A percentile compares a stretch with the other conserved stretches of the same genome.
Conservation (phyloP, 2,888 invertebrate genomes). For the Gymnocheta viridis region DNA sequence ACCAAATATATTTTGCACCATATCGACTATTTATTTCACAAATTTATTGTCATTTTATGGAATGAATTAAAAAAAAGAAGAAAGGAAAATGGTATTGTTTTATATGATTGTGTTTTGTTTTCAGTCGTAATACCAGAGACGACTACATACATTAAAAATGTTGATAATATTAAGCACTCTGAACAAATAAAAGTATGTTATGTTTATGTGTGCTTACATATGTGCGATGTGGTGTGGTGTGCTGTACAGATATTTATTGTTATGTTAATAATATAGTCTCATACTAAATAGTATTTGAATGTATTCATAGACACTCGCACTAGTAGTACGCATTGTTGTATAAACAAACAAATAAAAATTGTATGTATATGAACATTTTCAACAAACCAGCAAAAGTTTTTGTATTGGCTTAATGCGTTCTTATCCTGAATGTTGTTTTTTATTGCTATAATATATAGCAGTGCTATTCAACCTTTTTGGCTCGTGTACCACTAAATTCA, state of each 20-base stretch:
- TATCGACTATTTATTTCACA: conserved; percentile 60
- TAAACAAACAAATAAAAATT: conserved; percentile 32
- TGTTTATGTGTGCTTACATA: background rate
- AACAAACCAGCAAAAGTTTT: conserved; percentile 25
- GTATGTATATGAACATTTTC: background rate
- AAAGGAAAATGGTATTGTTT: background rate
- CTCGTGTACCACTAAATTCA: too few species aligned
- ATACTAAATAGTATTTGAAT: conserved; percentile 47
- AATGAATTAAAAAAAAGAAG: conserved; percentile 14
- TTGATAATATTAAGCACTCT: conserved; percentile 51
- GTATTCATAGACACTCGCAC: conserved; percentile 43
- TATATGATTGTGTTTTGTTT: conserved; percentile 22
- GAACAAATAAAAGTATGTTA: conserved; percentile 8
- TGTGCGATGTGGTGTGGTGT: background rate
- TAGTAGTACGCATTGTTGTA: conserved; percentile 2
- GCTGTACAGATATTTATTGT: conserved; percentile 60
- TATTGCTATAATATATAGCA: too few species aligned
- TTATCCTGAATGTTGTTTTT: too few species aligned
- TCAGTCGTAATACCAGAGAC: conserved; percentile 14
- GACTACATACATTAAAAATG: conserved; percentile 20
- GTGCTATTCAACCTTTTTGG: too few species aligned
- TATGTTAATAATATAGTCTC: conserved; percentile 66
- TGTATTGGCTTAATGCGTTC: too few species aligned
- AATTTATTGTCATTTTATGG: conserved; percentile 61
- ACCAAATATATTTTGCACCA: conserved; percentile 50